Evolutionary conservation across 2,113 vertebrate genomes (phyloP).

Genomic region (Lichenostomus cassidix): DNA sequence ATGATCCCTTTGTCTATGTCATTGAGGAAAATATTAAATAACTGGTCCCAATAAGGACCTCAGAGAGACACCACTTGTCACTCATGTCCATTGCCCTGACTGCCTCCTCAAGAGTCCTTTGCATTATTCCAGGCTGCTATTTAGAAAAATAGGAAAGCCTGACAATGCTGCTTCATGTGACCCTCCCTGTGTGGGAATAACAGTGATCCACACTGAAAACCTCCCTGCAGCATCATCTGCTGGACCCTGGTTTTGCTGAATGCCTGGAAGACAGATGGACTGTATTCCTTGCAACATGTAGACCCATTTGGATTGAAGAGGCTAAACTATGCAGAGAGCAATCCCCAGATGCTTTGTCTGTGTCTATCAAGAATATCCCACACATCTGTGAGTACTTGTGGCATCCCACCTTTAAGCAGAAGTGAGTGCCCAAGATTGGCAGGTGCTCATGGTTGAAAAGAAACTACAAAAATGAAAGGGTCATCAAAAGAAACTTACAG

Average conservation of each 20-base stretch:
- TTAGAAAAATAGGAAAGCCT: not conserved
- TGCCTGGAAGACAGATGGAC: not conserved
- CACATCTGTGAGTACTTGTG: not conserved
- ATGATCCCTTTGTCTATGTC: not conserved
- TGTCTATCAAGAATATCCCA: not conserved
- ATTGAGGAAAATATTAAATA: not conserved
- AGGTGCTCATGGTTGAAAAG: not conserved
- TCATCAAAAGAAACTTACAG: not conserved
- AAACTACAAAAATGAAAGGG: not conserved
- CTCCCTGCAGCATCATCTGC: not conserved
- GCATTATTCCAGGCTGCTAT: not conserved
- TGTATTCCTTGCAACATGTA: too few species aligned
- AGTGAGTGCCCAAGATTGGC: not conserved
- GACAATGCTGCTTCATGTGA: not conserved
- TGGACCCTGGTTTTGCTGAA: not conserved
- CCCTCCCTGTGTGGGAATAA: not conserved
- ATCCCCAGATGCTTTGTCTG: not conserved
- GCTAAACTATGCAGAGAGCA: not conserved
- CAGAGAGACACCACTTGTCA: not conserved
- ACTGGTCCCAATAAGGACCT: too few species aligned
- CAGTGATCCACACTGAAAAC: too few species aligned
- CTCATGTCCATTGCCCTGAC: not conserved
- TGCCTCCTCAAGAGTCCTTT: not conserved
- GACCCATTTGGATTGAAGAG: not conserved
- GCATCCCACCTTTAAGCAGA: not conserved